Base-by-base conservation (phyloP, 2,888 invertebrate genomes). In the Hymenopus coronatus region DNA sequence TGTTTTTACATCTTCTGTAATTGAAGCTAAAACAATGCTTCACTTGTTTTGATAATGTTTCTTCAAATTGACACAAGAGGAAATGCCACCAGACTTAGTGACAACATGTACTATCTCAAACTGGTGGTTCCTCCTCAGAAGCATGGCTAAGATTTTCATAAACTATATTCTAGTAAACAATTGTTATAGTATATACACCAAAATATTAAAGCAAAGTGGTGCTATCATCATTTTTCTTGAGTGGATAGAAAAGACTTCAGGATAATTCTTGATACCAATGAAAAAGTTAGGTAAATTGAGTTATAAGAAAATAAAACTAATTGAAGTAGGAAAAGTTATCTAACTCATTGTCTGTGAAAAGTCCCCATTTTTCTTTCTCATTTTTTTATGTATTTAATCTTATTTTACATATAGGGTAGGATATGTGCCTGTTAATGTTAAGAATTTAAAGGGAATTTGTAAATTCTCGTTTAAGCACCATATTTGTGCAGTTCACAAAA, bases 281-380 rank as follows among this genome's bases (percentile, higher is more conserved):
- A 87, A 87, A 87, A 82, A 70, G 33, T 87, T n/a, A 33, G 87
- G 30, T 87, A 87, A 87, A 87, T 87, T 87, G 87, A 87, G 86
- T 87, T 87, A 87, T 87, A 87, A 82, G 87, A 87, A 87, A 87
- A 87, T 87, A 87, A 87, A 87, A 87, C 81, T 87, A 87, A 87
- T 87, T 33, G 87, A 87, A 87, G 87, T 87, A 82, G 82, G 81
- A 87, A 82, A 85, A 84, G 54, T 70, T 70, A 70, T 70, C 54
- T 70, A 70, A 70, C 54, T 70, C 54, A 70, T 70, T 70, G 54
- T 70, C 54, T 70, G 54, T 70, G 54, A 70, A 70, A 70, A 70
- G 54, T 20, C 54, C 54, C 54, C 54, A 20, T 70, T 70, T 40
- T 70, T 70, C 54, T 70, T 25, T 70, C 54, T 20, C 20, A 1